Evolutionary conservation across 2,113 vertebrate species (phyloP).

Genomic region (Machaerirhynchus nigripectus): DNA sequence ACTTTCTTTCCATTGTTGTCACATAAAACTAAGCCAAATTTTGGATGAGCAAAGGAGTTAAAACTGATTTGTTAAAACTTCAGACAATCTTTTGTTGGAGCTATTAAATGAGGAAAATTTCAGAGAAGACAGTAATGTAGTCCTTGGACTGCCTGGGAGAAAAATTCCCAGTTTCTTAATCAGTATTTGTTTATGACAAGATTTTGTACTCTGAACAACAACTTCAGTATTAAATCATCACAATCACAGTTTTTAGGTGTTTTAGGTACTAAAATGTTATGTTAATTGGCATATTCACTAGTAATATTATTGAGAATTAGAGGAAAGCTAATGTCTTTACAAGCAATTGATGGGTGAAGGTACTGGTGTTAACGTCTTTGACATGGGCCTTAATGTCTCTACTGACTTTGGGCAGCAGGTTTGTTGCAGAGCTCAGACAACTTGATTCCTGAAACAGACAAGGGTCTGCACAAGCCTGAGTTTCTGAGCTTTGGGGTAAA

Average conservation of each 20-base stretch:
- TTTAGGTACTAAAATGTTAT: background rate
- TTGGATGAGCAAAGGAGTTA: background rate
- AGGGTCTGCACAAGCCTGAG: background rate
- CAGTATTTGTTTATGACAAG: background rate
- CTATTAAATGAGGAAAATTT: background rate
- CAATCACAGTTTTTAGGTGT: background rate
- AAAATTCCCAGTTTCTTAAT: background rate
- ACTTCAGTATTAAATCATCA: background rate
- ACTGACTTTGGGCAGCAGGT: background rate
- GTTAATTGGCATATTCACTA: background rate
- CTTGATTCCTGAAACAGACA: background rate
- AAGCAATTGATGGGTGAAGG: background rate
- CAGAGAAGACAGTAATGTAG: background rate
- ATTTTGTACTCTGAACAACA: background rate
- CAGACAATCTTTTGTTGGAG: background rate
- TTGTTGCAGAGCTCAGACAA: background rate
- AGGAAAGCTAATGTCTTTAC: background rate
- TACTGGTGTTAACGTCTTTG: background rate
- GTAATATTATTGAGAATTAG: background rate
- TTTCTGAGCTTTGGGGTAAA: background rate
- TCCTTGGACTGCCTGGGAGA: background rate
- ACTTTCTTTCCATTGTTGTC: background rate
- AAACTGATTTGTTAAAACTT: background rate
- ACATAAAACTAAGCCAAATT: background rate
- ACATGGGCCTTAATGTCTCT: background rate